Conservation (phyloP, 2,888 invertebrate species). For the Andricus quercusramuli region DNA sequence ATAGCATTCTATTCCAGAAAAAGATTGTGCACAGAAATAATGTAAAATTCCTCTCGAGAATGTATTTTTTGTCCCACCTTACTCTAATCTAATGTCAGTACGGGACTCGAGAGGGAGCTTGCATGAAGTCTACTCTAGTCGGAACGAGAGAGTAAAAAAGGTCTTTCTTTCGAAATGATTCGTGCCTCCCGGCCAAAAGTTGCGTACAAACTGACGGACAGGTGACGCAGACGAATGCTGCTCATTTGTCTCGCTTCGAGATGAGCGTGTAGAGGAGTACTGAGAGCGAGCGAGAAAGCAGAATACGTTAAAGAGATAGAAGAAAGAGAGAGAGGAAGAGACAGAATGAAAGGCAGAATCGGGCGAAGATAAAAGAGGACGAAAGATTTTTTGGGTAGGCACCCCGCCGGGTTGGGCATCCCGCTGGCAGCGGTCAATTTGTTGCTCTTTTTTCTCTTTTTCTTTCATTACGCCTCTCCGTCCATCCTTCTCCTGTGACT, state of each 20-base stretch:
- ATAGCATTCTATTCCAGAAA: not conserved
- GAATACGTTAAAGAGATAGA: slow-evolving; percentile 47
- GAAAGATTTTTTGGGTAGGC: slow-evolving; percentile 71
- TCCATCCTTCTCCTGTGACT: slow-evolving; percentile 48
- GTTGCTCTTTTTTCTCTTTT: slow-evolving; percentile 49
- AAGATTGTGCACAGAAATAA: not conserved
- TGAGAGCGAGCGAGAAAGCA: slow-evolving; percentile 48
- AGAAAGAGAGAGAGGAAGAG: slow-evolving; percentile 32
- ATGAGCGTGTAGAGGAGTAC: slow-evolving; percentile 63
- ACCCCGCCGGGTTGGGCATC: slow-evolving; percentile 70
- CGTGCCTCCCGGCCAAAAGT: slow-evolving; percentile 70
- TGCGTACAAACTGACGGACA: slow-evolving; percentile 76
- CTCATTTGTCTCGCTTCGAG: slow-evolving; percentile 78
- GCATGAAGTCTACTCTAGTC: slow-evolving; percentile 14
- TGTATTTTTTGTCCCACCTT: slow-evolving; percentile 6
- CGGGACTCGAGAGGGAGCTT: not conserved
- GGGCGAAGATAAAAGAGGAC: slow-evolving; percentile 29
- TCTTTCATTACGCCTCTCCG: slow-evolving; percentile 51
- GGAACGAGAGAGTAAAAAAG: slow-evolving; percentile 44
- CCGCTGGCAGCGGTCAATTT: slow-evolving; percentile 65
- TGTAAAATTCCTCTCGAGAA: not conserved
- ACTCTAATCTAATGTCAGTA: slow-evolving; percentile 23
- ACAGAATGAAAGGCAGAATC: slow-evolving; percentile 43
- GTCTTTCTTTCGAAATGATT: slow-evolving; percentile 54
- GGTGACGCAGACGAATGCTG: slow-evolving; percentile 78